phyloP scores from a whole-genome alignment of 1,140 invertebrate genomes.

The Aphis craccivora region DNA sequence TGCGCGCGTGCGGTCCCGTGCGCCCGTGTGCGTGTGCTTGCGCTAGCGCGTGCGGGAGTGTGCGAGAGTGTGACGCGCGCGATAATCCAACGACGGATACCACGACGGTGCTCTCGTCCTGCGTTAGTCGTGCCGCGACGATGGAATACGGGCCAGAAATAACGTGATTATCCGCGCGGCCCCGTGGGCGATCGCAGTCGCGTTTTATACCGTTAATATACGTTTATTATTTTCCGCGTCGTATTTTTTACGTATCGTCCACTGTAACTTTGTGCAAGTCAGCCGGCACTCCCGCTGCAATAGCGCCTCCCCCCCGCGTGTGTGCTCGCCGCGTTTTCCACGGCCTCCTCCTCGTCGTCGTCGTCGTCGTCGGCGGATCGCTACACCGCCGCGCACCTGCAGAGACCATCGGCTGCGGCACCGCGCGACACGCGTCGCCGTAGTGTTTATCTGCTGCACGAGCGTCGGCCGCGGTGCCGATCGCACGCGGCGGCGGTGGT shows the following conservation, averaged over 20 bases:
- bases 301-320: not conserved
- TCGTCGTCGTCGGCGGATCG: slow-evolving; percentile 12
- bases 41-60: slow-evolving; percentile 12
- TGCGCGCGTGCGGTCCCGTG: not conserved
- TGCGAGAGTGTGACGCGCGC: slow-evolving; percentile 55
- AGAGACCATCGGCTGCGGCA: not conserved
- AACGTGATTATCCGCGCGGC: slow-evolving; percentile 53
- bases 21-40: slow-evolving; percentile 11
- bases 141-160: slow-evolving; percentile 57
- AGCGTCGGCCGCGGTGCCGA: slow-evolving; percentile 38
- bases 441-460: not conserved
- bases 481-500: slow-evolving; percentile 37
- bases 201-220: slow-evolving; percentile 36
- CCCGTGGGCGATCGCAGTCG: slow-evolving; percentile 54
- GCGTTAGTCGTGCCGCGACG: slow-evolving; percentile 54
- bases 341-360: not conserved
- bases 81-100: slow-evolving; percentile 54
- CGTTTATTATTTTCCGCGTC: slow-evolving; percentile 6
- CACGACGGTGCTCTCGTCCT: slow-evolving; percentile 51
- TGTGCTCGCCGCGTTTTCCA: not conserved
- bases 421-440: slow-evolving; percentile 2
- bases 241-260: not conserved
- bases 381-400: not conserved
- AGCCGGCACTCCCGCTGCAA: not conserved
- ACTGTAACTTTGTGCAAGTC: not conserved